Percentiles rank a stretch among this genome's conserved stretches.
Evolutionary conservation across 2,797 vertebrate genomes (phyloP).

Genomic region (Scyliorhinus canicula): DNA sequence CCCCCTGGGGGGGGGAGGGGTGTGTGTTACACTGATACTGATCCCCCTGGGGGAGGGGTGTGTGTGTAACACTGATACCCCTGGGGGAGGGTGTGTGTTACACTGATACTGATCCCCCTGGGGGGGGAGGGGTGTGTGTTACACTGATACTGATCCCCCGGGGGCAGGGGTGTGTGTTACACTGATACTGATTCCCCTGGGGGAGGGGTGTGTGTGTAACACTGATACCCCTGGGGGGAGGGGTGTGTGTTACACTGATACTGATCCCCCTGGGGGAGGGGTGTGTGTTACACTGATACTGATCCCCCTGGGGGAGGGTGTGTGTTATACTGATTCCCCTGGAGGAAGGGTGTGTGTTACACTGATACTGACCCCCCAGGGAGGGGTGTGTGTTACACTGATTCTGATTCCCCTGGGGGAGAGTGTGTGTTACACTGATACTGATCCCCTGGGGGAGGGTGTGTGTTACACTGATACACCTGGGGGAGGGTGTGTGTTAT

Average conservation of each 20-base stretch:
- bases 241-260: not conserved
- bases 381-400: not conserved
- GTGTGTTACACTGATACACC: not conserved
- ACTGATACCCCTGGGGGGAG: not conserved
- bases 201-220: not conserved
- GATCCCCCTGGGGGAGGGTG: not conserved
- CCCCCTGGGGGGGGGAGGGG: too few species aligned
- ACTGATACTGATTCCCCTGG: not conserved
- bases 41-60: not conserved
- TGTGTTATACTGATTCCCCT: not conserved
- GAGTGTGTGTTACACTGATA: too few species aligned
- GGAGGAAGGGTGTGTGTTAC: not conserved
- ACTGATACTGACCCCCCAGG: not conserved
- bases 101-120: not conserved
- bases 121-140: not conserved
- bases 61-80: not conserved
- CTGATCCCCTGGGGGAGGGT: not conserved
- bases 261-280: not conserved
- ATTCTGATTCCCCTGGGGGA: not conserved
- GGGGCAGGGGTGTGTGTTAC: not conserved
- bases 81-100: not conserved
- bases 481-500: too few species aligned
- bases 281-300: not conserved
- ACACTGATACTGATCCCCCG: not conserved
- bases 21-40: not conserved